Base-by-base conservation (phyloP, 2,113 vertebrate genomes). In the Passer domesticus region DNA sequence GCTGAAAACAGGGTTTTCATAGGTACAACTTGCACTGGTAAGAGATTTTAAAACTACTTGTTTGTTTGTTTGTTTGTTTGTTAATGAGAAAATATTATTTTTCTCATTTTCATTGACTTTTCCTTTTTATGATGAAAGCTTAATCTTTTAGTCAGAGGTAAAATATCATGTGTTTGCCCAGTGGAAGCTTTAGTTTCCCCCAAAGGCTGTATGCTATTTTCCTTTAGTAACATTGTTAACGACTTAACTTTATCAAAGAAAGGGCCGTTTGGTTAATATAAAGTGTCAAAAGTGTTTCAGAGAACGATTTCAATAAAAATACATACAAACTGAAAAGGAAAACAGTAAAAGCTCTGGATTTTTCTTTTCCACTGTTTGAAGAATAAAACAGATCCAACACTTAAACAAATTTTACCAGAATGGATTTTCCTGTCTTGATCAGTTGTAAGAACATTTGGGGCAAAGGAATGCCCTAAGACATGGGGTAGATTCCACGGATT, bases 341-440 rank as follows among this genome's bases (percentile, higher is more conserved):
- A 60, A 13, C 35, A 55, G 22, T 30, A 80, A 47, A 76, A 83
- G 7, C 23, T 72, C 31, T 20, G 24, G 5, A 25, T 18, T 31
- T 64, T 20, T 55, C 10, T 64, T 23, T 63, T 60, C 44, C 24
- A 24, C n/a, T 37, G 1, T 58, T 75, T 63, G 3, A 10, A 68
- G 62, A 58, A 80, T 31, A 33, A 39, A 80, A n/a, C 6, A 59
- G 11, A 43, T 81, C 35, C 52, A 44, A 33, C 16, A 11, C 9
- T 74, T 73, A 0, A 23, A n/a, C n/a, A 63, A 35, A 37, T 37
- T 2, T 10, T 49, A 39, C 22, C 0, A 0, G 39, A 74, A 35
- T 53, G 47, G 9, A 52, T 81, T 91, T 87, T 46, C 19, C 13
- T 25, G 3, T 74, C 72, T 73, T 44, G 16, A 14, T 87, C 15